Conservation (phyloP, 2,797 vertebrate genomes). For the Paratrypauchen microcephalus region DNA sequence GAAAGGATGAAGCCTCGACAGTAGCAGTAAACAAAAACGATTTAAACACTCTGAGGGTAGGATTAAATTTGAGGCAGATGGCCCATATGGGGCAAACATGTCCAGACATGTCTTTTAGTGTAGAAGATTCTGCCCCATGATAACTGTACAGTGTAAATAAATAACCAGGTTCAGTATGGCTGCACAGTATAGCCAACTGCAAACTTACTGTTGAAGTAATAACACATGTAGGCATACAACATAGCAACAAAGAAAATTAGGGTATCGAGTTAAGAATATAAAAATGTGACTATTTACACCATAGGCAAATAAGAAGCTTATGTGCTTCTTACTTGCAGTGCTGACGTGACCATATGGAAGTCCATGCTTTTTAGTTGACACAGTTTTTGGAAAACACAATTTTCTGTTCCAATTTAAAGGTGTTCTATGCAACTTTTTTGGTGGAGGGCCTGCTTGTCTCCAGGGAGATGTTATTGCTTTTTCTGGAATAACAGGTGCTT, state of each 20-base stretch:
- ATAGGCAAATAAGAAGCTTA: too few species aligned
- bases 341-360: too few species aligned
- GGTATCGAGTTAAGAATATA: too few species aligned
- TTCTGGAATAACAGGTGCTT: too few species aligned
- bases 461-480: too few species aligned
- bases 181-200: background rate
- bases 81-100: constrained; percentile 31
- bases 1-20: constrained; percentile 38
- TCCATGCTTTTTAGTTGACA: background rate
- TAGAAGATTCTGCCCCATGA: constrained; percentile 24
- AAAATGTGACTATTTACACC: too few species aligned
- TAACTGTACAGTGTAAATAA: constrained; percentile 16
- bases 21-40: constrained; percentile 43
- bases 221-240: background rate
- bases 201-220: background rate
- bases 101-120: constrained; percentile 13
- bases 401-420: background rate
- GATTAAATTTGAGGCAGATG: constrained; percentile 42
- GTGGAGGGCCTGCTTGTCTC: too few species aligned
- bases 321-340: too few species aligned
- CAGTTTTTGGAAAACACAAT: background rate
- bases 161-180: background rate
- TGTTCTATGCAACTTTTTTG: too few species aligned
- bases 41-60: constrained; percentile 22
- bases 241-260: background rate